Percentiles rank a stretch among this genome's conserved stretches.
Conservation (phyloP, 1,140 invertebrate species). For the Batillaria attramentaria region DNA sequence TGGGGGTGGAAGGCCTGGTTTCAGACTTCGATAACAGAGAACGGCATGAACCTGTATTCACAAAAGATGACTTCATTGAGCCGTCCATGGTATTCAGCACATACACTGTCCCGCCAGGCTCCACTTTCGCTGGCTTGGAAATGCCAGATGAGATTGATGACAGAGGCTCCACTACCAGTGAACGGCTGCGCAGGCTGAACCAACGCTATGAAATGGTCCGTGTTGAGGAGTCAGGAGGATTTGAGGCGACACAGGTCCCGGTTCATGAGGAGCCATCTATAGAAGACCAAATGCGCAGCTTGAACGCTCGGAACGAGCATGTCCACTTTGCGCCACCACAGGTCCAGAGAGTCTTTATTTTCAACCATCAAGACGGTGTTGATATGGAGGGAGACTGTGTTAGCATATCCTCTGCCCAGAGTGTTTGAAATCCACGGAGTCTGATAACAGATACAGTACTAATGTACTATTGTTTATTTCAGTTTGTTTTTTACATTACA, state of each 20-base stretch:
- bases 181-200: background rate
- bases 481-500: too few relatives aligned
- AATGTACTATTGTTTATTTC: too few relatives aligned
- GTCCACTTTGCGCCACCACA: too few relatives aligned
- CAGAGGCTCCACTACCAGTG: background rate
- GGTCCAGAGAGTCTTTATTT: too few relatives aligned
- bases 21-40: background rate
- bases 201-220: slow-evolving; percentile 10
- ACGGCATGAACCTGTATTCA: background rate
- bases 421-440: too few relatives aligned
- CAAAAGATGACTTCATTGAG: slow-evolving; percentile 7
- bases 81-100: background rate
- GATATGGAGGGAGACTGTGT: slow-evolving; percentile 20
- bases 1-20: background rate
- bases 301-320: background rate
- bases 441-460: too few relatives aligned
- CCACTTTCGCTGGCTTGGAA: too few relatives aligned
- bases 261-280: background rate
- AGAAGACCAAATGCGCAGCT: background rate
- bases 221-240: too few relatives aligned
- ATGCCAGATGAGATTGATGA: background rate
- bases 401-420: slow-evolving; percentile 23
- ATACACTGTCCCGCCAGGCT: slow-evolving; percentile 24
- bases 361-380: background rate
- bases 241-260: too few relatives aligned